Conservation (phyloP, 2,113 vertebrate species). For the Hipposideros armiger region DNA sequence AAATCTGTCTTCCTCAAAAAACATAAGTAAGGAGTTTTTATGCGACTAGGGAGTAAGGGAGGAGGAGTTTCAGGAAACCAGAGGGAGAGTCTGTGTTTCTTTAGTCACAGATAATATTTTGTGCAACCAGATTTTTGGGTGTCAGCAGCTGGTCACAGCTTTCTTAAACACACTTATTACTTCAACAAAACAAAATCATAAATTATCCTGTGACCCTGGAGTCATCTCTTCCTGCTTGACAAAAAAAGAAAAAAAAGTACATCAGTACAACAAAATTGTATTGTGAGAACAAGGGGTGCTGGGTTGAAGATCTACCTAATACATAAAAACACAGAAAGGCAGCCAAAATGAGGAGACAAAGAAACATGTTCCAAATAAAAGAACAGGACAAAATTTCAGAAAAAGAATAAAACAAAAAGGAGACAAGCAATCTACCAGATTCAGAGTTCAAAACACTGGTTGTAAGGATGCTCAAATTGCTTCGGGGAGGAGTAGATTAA, state of each 20-base stretch:
- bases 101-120: background rate
- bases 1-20: background rate
- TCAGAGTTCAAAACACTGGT: background rate
- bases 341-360: background rate
- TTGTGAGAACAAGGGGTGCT: background rate
- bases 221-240: background rate
- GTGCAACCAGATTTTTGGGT: background rate
- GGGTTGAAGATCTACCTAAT: background rate
- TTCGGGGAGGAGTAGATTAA: background rate
- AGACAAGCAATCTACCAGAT: background rate
- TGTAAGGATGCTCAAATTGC: background rate
- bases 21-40: background rate
- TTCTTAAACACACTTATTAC: background rate
- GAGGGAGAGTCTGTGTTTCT: background rate
- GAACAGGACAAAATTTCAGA: background rate
- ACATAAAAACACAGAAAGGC: background rate
- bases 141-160: background rate
- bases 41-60: background rate
- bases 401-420: background rate
- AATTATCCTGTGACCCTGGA: background rate
- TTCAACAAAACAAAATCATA: background rate
- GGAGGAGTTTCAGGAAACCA: background rate
- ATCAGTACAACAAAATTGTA: background rate
- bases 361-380: background rate
- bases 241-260: background rate